These are phyloP conservation scores for Dilophus febrilis DNA, from an alignment of 2,888 invertebrate genomes.

Conservation along the genomic window DNA sequence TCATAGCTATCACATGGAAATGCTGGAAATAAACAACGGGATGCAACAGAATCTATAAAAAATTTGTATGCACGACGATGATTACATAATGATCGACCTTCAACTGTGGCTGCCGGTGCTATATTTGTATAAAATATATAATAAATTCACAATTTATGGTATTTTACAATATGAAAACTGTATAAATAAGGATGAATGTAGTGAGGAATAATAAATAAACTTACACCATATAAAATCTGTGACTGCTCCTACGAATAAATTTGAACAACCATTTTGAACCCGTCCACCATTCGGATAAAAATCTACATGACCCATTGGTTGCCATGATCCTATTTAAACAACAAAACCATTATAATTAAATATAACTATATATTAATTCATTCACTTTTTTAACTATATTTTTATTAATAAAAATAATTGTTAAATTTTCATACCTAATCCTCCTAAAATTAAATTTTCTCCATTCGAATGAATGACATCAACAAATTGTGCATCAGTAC, in stretches of 20 bases:
- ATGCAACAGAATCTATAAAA: slow-evolving; percentile 85
- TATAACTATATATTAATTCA: neutral
- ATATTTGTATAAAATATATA: too few relatives aligned
- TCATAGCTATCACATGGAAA: slow-evolving; percentile 78
- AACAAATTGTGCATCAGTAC: slow-evolving; percentile 71
- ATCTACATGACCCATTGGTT: slow-evolving; percentile 83
- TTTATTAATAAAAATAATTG: neutral
- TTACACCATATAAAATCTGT: slow-evolving; percentile 77
- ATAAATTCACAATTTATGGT: too few relatives aligned
- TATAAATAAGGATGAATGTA: too few relatives aligned
- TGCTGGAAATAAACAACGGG: slow-evolving; percentile 80
- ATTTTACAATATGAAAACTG: too few relatives aligned
- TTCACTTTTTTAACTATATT: neutral
- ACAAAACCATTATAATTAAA: too few relatives aligned
- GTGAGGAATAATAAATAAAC: too few relatives aligned
- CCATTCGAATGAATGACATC: slow-evolving; percentile 91
- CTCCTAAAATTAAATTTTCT: slow-evolving; percentile 78
- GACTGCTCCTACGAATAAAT: slow-evolving; percentile 80
- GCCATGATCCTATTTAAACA: slow-evolving; percentile 49
- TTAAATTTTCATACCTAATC: slow-evolving; percentile 22
- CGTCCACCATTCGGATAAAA: slow-evolving; percentile 85
- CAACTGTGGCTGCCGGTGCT: slow-evolving; percentile 52
- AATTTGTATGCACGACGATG: slow-evolving; percentile 86
- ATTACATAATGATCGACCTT: slow-evolving; percentile 80
- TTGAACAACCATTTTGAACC: slow-evolving; percentile 83